Conservation (phyloP, 2,797 vertebrate species). For the Geotria australis region DNA sequence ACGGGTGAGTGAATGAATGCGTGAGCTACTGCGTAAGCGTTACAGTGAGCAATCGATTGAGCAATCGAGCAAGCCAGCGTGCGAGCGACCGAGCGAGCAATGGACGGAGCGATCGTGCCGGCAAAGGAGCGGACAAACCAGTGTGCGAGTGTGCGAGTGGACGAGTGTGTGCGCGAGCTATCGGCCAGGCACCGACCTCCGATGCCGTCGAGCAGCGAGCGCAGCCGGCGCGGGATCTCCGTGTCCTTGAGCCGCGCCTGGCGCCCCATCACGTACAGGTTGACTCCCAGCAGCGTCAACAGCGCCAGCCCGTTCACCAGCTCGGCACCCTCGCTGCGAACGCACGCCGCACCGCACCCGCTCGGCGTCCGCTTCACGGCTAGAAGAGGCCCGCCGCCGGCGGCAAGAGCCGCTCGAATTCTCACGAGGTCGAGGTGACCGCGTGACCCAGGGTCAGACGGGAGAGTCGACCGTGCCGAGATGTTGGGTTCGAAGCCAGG, state of each 20-base stretch:
- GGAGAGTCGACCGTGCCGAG: no score
- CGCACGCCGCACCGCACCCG: neutral
- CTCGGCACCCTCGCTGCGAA: constrained; percentile 46
- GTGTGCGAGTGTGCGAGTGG: no score
- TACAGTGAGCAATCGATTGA: neutral
- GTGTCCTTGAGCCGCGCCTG: constrained; percentile 44
- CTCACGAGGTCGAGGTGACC: no score
- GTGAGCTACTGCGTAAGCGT: no score
- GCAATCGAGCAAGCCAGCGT: no score
- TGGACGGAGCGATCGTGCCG: no score
- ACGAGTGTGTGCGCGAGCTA: no score
- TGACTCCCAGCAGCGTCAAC: constrained; percentile 47
- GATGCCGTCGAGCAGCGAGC: constrained; percentile 39
- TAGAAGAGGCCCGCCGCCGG: neutral
- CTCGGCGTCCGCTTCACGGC: neutral
- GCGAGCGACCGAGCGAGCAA: no score
- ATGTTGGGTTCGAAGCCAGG: no score
- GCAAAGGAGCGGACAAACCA: no score
- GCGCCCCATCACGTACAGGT: constrained; percentile 45
- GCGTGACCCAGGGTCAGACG: no score
- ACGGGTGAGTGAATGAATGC: no score
- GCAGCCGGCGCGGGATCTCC: constrained; percentile 60
- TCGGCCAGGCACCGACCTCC: constrained; percentile 20
- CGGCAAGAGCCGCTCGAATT: neutral
- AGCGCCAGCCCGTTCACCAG: constrained; percentile 47